These are phyloP conservation scores for Drosophila vallismaia DNA, from an alignment of 2,888 invertebrate species.

Conservation along the genomic window DNA sequence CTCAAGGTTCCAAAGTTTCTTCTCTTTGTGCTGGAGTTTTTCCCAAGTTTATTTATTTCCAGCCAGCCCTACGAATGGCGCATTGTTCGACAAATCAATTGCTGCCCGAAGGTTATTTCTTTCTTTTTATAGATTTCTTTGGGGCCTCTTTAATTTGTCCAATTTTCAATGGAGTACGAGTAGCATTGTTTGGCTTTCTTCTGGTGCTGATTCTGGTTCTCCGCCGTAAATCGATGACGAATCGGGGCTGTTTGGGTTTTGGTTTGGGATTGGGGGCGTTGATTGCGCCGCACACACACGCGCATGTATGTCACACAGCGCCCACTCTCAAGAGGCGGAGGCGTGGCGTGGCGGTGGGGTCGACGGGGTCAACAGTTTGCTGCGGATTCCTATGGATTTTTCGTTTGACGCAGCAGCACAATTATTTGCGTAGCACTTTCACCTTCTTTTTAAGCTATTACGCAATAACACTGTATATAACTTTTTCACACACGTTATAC, in stretches of 20 bases:
- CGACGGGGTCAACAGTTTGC: conserved; percentile 69
- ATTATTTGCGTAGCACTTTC: no score
- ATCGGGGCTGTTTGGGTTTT: conserved; percentile 61
- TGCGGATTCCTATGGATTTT: conserved; percentile 37
- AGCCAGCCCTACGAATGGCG: conserved; percentile 50
- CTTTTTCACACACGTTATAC: background rate
- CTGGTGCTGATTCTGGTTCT: conserved; percentile 8
- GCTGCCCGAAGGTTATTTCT: conserved; percentile 19
- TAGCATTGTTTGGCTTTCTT: conserved; percentile 67
- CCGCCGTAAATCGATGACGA: conserved; percentile 80
- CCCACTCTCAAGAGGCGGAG: conserved; percentile 40
- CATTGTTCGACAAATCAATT: conserved; percentile 56
- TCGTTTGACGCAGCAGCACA: background rate
- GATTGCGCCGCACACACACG: conserved; percentile 55
- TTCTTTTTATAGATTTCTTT: conserved; percentile 25
- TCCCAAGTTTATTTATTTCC: conserved; percentile 26
- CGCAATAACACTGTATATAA: background rate
- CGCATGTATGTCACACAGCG: conserved; percentile 41
- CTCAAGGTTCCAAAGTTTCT: conserved; percentile 50
- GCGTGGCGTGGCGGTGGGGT: conserved; percentile 52
- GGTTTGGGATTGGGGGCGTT: conserved; percentile 63
- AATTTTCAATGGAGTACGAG: conserved; percentile 63
- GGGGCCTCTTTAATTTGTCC: conserved; percentile 55
- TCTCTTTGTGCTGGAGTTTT: conserved; percentile 19
- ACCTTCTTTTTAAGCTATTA: background rate